Conservation (phyloP, 2,113 vertebrate species). For the Hemicordylus capensis region DNA sequence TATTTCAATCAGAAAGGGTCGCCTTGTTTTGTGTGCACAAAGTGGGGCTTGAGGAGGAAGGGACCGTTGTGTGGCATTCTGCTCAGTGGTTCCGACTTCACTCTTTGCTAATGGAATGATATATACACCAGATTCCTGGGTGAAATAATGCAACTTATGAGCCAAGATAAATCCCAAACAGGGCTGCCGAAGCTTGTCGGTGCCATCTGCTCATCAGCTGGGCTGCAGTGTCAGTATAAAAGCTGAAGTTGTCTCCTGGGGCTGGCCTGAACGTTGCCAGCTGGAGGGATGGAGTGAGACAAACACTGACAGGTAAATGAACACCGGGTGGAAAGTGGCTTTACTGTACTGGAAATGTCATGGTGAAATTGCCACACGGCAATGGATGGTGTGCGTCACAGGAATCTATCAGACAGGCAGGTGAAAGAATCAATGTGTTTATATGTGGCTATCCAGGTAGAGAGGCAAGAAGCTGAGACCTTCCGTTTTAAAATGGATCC, state of each 20-base stretch:
- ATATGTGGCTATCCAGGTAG: background rate
- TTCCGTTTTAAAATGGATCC: background rate
- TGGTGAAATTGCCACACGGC: background rate
- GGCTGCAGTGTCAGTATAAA: constrained; percentile 51
- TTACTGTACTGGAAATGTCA: background rate
- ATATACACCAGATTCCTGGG: constrained; percentile 52
- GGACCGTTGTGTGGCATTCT: background rate
- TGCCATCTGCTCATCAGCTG: constrained; percentile 65
- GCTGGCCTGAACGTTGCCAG: constrained; percentile 1
- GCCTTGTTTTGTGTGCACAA: constrained; percentile 20
- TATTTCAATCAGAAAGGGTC: constrained; percentile 38
- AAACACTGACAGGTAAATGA: background rate
- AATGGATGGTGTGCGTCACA: background rate
- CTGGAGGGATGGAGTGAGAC: background rate
- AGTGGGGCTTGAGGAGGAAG: background rate
- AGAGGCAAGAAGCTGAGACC: background rate
- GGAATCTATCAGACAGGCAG: background rate
- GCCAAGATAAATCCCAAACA: constrained; percentile 68
- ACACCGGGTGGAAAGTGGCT: background rate
- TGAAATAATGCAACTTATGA: constrained; percentile 66
- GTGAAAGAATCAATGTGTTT: background rate
- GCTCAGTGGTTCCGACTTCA: background rate
- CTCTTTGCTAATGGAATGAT: constrained; percentile 33
- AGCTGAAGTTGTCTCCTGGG: constrained; percentile 44
- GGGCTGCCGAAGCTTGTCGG: constrained; percentile 61